These are phyloP conservation scores for Heteromurus nitidus DNA, from an alignment of 2,888 invertebrate genomes.

Conservation along the genomic window DNA sequence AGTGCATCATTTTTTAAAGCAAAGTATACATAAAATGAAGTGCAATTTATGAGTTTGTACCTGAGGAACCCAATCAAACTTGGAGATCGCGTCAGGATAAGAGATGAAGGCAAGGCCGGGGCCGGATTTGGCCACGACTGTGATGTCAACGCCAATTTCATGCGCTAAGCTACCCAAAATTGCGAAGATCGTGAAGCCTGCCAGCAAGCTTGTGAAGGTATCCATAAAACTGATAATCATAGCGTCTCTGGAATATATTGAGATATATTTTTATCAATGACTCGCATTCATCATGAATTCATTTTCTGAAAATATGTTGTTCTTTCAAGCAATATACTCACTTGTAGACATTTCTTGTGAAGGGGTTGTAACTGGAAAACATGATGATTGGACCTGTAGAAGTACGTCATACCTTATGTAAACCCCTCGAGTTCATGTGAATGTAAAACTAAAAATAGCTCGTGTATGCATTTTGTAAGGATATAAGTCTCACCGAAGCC, in stretches of 20 bases:
- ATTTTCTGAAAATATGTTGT: neutral
- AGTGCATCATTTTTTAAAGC: slow-evolving; percentile 74
- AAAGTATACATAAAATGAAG: neutral
- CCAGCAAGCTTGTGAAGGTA: slow-evolving; percentile 87
- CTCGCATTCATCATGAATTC: neutral
- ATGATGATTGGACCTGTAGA: slow-evolving; percentile 82
- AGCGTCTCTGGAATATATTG: slow-evolving; percentile 80
- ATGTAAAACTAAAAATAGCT: too few species aligned
- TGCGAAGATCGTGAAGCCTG: slow-evolving; percentile 79
- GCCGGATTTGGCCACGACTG: slow-evolving; percentile 84
- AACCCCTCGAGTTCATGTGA: too few species aligned
- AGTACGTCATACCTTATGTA: neutral
- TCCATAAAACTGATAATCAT: slow-evolving; percentile 88
- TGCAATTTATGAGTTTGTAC: slow-evolving; percentile 40
- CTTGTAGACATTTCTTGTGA: slow-evolving; percentile 84
- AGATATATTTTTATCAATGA: neutral
- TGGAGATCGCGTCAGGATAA: slow-evolving; percentile 85
- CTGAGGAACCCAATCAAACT: slow-evolving; percentile 69
- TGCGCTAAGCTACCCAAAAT: slow-evolving; percentile 84
- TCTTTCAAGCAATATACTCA: slow-evolving; percentile 74
- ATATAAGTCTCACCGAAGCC: too few species aligned
- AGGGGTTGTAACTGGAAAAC: slow-evolving; percentile 87
- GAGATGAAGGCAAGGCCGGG: slow-evolving; percentile 78
- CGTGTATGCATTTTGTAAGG: too few species aligned
- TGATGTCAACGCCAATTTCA: slow-evolving; percentile 78